Evolutionary conservation across 2,113 vertebrate species (phyloP).

Genomic region (Capricornis sumatraensis): DNA sequence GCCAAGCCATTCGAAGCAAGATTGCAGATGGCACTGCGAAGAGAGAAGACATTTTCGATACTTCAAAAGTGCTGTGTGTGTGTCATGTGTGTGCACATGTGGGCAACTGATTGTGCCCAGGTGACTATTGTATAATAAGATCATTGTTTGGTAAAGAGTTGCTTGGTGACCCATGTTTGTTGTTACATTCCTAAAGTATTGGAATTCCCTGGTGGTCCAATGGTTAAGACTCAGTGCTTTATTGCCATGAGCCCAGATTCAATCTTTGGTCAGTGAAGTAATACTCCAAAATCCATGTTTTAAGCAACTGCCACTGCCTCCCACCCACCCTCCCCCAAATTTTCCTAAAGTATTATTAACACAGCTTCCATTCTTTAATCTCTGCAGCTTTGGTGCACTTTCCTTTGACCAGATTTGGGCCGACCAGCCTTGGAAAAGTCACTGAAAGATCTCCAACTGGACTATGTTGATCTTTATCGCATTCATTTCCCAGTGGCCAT

Average conservation of each 20-base stretch:
- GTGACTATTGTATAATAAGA: neutral
- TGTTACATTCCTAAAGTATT: neutral
- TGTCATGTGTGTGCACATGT: neutral
- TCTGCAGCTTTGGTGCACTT: conserved; percentile 83
- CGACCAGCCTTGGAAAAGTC: conserved; percentile 79
- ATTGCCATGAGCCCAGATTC: neutral
- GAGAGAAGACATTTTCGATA: conserved; percentile 42
- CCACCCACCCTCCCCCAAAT: too few species aligned
- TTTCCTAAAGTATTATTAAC: neutral
- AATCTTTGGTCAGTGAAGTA: neutral
- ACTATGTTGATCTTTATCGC: conserved; percentile 86
- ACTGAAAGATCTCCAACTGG: conserved; percentile 79
- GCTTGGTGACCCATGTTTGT: neutral
- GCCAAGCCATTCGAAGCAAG: neutral
- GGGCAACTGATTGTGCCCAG: neutral
- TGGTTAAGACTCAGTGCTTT: neutral
- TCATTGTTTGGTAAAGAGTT: neutral
- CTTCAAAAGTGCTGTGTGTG: neutral
- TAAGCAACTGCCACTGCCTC: neutral
- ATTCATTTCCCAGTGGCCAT: conserved; percentile 83
- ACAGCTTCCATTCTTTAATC: neutral
- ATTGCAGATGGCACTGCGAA: conserved; percentile 4
- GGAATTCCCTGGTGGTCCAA: neutral
- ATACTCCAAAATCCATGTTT: neutral
- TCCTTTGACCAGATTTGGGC: conserved; percentile 80